Conservation (phyloP, 2,888 invertebrate species). For the Epistrophe grossulariae region DNA sequence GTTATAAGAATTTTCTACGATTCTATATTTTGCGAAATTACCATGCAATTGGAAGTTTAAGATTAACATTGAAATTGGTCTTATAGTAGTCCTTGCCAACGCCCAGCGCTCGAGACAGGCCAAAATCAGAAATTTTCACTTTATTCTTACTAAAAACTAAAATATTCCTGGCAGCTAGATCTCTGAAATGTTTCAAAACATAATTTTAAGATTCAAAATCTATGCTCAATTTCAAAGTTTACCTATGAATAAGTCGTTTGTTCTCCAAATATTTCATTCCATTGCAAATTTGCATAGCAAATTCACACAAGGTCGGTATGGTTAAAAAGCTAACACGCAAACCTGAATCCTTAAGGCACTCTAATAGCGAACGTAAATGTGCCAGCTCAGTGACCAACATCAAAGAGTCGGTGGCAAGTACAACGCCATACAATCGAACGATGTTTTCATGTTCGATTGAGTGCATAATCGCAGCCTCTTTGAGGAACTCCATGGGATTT, state of each 20-base stretch:
- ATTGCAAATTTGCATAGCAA: conserved; percentile 97
- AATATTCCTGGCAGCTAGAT: conserved; percentile 98
- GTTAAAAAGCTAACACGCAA: conserved; percentile 94
- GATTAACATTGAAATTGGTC: conserved; percentile 98
- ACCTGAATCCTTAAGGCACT: conserved; percentile 97
- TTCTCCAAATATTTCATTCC: conserved; percentile 99
- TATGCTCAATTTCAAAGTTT: conserved; percentile 76
- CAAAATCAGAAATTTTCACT: conserved; percentile 99
- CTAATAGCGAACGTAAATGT: conserved; percentile 95
- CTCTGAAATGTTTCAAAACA: conserved; percentile 85
- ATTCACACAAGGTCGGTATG: conserved; percentile 95
- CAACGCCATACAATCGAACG: conserved; percentile 98
- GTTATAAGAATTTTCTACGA: background rate
- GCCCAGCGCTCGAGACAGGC: conserved; percentile 96
- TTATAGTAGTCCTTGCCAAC: conserved; percentile 99
- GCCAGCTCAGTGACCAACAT: conserved; percentile 96
- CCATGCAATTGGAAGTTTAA: conserved; percentile 99
- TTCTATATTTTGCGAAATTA: conserved; percentile 82
- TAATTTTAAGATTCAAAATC: conserved; percentile 71
- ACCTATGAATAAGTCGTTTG: conserved; percentile 97
- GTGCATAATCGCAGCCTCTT: conserved; percentile 99
- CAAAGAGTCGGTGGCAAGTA: conserved; percentile 94
- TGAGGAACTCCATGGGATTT: conserved; percentile 97
- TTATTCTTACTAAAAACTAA: conserved; percentile 97
- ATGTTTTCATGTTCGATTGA: conserved; percentile 98